These are phyloP conservation scores for Acanthoscelides obtectus DNA, from an alignment of 2,888 invertebrate genomes.

Conservation along the genomic window DNA sequence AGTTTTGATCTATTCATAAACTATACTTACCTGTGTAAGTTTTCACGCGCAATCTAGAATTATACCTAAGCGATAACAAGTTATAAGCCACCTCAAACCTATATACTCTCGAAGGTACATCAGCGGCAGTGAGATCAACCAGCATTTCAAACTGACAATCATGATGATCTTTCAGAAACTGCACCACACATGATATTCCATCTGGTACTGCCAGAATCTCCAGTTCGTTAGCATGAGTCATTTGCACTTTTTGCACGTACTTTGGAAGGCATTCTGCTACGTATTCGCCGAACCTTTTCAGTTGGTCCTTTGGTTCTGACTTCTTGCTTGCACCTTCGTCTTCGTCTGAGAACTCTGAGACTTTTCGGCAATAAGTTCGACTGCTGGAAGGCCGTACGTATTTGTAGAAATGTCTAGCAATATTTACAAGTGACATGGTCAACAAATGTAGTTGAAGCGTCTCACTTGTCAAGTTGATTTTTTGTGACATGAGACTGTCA, in stretches of 20 bases:
- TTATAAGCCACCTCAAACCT: constrained; percentile 95
- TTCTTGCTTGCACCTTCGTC: background rate
- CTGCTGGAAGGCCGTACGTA: background rate
- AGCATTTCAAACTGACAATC: constrained; percentile 87
- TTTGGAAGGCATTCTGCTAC: constrained; percentile 92
- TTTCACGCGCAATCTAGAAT: constrained; percentile 88
- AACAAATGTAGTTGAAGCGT: background rate
- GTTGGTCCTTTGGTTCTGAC: constrained; percentile 25
- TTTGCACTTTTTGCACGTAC: constrained; percentile 88
- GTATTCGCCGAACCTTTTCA: constrained; percentile 77
- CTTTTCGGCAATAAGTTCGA: constrained; percentile 4
- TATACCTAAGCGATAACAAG: constrained; percentile 83
- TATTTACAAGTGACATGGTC: background rate
- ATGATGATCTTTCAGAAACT: constrained; percentile 93
- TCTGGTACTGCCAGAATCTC: constrained; percentile 89
- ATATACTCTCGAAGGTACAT: constrained; percentile 74
- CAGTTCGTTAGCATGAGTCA: constrained; percentile 81
- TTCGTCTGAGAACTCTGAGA: constrained; percentile 4
- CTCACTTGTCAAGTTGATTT: background rate
- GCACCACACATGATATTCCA: constrained; percentile 84
- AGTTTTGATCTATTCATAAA: no score
- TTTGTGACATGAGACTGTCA: no score
- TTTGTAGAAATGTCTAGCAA: background rate
- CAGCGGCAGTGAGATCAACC: constrained; percentile 75
- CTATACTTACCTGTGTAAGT: constrained; percentile 38